These are phyloP conservation scores for Aldabrachelys gigantea DNA, from an alignment of 2,113 vertebrate species.

Conservation along the genomic window DNA sequence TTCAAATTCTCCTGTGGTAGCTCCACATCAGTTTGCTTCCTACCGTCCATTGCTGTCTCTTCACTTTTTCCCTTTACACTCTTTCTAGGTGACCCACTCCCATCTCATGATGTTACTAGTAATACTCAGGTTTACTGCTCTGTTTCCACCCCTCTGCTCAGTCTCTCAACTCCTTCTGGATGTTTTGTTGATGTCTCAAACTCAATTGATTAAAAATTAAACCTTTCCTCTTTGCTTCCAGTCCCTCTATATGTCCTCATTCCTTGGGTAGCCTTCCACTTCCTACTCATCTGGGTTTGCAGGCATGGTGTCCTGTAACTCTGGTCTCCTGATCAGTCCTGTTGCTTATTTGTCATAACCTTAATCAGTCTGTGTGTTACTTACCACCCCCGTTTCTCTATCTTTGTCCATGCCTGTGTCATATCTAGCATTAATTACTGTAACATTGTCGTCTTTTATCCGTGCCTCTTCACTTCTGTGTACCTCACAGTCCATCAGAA, in stretches of 20 bases:
- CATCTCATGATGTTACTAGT: neutral
- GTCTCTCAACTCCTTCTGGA: neutral
- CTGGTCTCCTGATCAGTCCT: neutral
- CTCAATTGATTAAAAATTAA: neutral
- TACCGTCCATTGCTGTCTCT: neutral
- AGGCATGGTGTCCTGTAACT: neutral
- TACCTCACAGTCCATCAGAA: neutral
- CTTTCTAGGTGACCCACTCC: rapidly evolving
- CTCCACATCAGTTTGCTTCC: neutral
- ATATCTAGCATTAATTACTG: neutral
- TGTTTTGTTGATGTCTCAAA: neutral
- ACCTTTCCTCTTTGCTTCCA: neutral
- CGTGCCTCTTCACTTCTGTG: neutral
- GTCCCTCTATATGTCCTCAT: neutral
- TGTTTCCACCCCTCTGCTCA: neutral
- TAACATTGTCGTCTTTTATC: neutral
- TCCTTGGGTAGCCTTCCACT: neutral
- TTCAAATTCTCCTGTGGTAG: neutral
- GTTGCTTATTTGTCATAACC: neutral
- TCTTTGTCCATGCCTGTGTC: neutral
- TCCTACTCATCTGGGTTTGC: neutral
- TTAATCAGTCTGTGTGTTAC: neutral
- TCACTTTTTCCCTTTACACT: neutral
- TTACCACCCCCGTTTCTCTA: neutral
- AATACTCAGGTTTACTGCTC: neutral